Conservation (phyloP, 53 echinoderm and acorn worm species). For the Paelopatides confundens region DNA sequence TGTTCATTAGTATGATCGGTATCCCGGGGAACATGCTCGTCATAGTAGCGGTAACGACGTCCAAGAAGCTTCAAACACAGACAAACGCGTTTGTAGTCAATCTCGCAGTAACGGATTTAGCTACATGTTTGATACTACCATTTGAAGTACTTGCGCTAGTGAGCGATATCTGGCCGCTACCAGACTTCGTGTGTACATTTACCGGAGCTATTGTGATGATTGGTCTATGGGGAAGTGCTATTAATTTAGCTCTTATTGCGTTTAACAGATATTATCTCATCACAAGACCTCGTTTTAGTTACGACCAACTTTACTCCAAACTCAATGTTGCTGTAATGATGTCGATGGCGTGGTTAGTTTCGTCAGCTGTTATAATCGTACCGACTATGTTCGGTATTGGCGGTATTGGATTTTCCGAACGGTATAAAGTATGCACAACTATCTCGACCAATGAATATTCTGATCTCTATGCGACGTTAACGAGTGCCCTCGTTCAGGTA, state of each 20-base stretch:
- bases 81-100: slow-evolving; percentile 83
- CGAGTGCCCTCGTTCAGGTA: slow-evolving; percentile 49
- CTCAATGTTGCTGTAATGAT: slow-evolving; percentile 58
- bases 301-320: slow-evolving; percentile 46
- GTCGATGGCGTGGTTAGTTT: slow-evolving; percentile 53
- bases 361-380: slow-evolving; percentile 22
- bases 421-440: slow-evolving; percentile 61
- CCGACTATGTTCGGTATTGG: slow-evolving; percentile 62
- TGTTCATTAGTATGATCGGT: slow-evolving; percentile 52
- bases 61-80: slow-evolving; percentile 63
- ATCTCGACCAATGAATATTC: slow-evolving; percentile 57
- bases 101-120: slow-evolving; percentile 66
- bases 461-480: slow-evolving; percentile 55
- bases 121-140: slow-evolving; percentile 50
- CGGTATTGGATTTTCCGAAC: slow-evolving; percentile 58
- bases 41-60: slow-evolving; percentile 61
- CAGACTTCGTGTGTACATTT: slow-evolving; percentile 49
- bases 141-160: slow-evolving; percentile 54
- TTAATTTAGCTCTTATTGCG: slow-evolving; percentile 69
- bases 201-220: slow-evolving; percentile 51
- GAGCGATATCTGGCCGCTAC: slow-evolving; percentile 62
- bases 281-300: slow-evolving; percentile 37
- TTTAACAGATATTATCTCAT: slow-evolving; percentile 67
- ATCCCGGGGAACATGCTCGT: slow-evolving; percentile 68
- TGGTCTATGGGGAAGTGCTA: slow-evolving; percentile 55